Evolutionary conservation across 2,113 vertebrate genomes (phyloP), one percentile per base, ranked within the genome.

Genomic region (Percopsis transmontana): DNA sequence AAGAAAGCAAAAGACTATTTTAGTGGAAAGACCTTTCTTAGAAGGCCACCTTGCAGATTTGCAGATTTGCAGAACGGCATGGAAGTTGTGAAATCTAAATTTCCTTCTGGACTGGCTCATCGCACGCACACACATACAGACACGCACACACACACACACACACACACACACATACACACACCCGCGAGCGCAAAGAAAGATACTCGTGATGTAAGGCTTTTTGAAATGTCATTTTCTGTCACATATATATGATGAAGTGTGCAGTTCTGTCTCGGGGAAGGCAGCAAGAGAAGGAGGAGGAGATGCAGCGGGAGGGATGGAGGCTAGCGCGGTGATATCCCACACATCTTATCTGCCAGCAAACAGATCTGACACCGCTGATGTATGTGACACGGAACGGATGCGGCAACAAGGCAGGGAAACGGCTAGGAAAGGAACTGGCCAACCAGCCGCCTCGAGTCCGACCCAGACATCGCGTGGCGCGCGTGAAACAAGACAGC

Each of bases 211-310:
- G 84, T 72, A 54, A 62, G 53, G 72, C 41, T 61, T 79, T 55
- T 72, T 33, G 21, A 74, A 75, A 77, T 70, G 67, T 60, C 77
- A 74, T 69, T 72, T 77, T 67, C 63, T 66, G 76, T 86, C 75
- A 74, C 64, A 74, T 68, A 58, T 62, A 77, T 58, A 70, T 79
- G 72, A 82, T 68, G 45, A 52, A 74, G 63, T 69, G 75, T 56
- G 55, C 59, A 57, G 66, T 62, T 79, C 48, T 74, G 68, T 82
- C 63, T 75, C 40, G 55, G 62, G 59, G 52, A 71, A 16, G 65
- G 78, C 68, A 59, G 64, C 62, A 63, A 71, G 66, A 72, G 66
- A 56, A 62, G 47, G 67, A 81, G 70, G 51, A 59, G 83, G 67
- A 68, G 63, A 23, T 47, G n/a, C n/a, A n/a, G n/a, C n/a, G n/a